Conservation (phyloP, 2,888 invertebrate species). For the Pristionchus maxplancki region DNA sequence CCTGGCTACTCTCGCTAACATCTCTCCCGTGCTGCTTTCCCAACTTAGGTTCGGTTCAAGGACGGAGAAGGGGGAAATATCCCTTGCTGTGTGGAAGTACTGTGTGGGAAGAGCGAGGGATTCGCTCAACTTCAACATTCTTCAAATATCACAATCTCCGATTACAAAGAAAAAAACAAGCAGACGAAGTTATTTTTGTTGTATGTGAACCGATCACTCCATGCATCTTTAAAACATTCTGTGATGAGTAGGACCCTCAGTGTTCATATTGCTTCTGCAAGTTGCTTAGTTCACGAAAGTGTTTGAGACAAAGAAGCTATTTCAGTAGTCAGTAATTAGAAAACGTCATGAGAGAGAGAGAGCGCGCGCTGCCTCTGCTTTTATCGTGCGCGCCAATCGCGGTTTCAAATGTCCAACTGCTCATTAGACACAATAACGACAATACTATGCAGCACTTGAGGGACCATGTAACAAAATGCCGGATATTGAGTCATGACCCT, state of each 20-base stretch:
- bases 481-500: not conserved
- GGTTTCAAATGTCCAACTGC: not conserved
- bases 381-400: slow-evolving; percentile 21
- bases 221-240: too few relatives aligned
- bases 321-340: slow-evolving; percentile 36
- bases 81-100: not conserved
- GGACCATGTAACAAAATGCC: not conserved
- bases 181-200: not conserved
- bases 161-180: not conserved
- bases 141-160: not conserved
- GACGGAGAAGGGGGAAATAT: not conserved
- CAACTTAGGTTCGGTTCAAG: slow-evolving; percentile 45
- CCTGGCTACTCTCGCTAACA: slow-evolving; percentile 31
- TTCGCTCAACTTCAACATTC: not conserved
- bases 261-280: not conserved
- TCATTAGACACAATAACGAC: not conserved
- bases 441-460: not conserved
- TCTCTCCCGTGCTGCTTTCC: slow-evolving; percentile 27
- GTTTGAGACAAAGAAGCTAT: slow-evolving; percentile 6
- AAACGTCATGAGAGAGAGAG: slow-evolving; percentile 37
- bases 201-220: too few relatives aligned
- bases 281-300: not conserved
- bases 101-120: not conserved
- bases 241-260: too few relatives aligned
- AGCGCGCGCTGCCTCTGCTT: not conserved